Conservation (phyloP, 2,113 vertebrate species). For the Probosciger aterrimus region DNA sequence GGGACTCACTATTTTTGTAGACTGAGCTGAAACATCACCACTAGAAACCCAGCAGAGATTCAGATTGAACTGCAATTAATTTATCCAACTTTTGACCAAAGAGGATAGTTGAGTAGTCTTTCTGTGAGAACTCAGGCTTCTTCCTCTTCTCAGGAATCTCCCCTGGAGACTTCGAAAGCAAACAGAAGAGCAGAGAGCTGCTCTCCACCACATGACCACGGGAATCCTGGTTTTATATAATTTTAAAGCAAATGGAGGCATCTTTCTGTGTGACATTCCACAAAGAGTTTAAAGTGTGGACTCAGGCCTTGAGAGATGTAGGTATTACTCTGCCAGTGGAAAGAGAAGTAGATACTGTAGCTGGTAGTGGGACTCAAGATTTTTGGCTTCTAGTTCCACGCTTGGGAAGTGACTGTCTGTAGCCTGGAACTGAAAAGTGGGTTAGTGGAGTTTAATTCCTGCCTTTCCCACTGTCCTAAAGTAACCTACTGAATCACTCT, state of each 20-base stretch:
- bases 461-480: background rate
- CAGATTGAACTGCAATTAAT: background rate
- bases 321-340: background rate
- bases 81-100: background rate
- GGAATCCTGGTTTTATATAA: background rate
- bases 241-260: background rate
- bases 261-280: background rate
- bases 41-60: background rate
- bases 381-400: background rate
- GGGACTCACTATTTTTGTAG: background rate
- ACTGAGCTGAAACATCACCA: background rate
- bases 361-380: background rate
- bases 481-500: background rate
- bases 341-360: background rate
- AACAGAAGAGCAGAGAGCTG: background rate
- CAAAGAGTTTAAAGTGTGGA: background rate
- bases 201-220: rapidly evolving
- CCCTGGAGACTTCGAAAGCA: background rate
- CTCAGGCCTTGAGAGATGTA: background rate
- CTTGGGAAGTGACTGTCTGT: background rate
- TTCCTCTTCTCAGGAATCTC: background rate
- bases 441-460: conserved; percentile 8
- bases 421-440: background rate
- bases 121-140: background rate
- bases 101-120: background rate